Percentiles rank a stretch among this genome's conserved stretches.
Evolutionary conservation across 2,888 invertebrate species (phyloP).

Genomic region (Leistus spinibarbis): DNA sequence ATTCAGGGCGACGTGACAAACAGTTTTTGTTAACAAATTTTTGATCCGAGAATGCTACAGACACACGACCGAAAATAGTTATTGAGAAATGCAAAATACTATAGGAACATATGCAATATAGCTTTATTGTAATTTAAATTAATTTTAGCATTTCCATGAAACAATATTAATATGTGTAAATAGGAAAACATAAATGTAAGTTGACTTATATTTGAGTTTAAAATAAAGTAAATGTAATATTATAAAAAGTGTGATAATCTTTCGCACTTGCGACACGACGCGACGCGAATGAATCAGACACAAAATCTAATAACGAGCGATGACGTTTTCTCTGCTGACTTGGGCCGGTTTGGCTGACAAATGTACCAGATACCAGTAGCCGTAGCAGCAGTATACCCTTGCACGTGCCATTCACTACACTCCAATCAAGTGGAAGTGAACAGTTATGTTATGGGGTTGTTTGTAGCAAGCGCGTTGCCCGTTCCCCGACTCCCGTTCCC

Average conservation of each 20-base stretch:
- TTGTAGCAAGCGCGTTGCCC: background rate
- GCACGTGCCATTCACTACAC: slow-evolving; percentile 39
- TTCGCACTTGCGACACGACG: background rate
- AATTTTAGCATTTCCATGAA: too few species aligned
- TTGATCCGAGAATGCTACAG: too few species aligned
- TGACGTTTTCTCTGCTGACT: background rate
- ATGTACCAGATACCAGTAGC: background rate
- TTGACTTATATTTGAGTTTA: too few species aligned
- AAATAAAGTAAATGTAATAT: background rate
- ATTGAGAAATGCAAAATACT: too few species aligned
- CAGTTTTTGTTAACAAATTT: too few species aligned
- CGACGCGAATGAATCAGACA: background rate
- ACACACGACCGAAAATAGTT: too few species aligned
- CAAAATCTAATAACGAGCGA: background rate
- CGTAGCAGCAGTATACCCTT: too few species aligned
- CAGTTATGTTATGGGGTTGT: slow-evolving; percentile 10
- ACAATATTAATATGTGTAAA: too few species aligned
- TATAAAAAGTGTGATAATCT: background rate
- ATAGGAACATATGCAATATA: too few species aligned
- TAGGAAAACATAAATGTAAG: too few species aligned
- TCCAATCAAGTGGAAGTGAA: slow-evolving; percentile 47
- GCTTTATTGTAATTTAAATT: too few species aligned
- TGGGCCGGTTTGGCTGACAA: slow-evolving; percentile 2
- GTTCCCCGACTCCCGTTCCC: background rate
- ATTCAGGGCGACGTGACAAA: too few species aligned